Evolutionary conservation across 2,888 invertebrate species (phyloP).

Genomic region (Anarsia innoxiella): DNA sequence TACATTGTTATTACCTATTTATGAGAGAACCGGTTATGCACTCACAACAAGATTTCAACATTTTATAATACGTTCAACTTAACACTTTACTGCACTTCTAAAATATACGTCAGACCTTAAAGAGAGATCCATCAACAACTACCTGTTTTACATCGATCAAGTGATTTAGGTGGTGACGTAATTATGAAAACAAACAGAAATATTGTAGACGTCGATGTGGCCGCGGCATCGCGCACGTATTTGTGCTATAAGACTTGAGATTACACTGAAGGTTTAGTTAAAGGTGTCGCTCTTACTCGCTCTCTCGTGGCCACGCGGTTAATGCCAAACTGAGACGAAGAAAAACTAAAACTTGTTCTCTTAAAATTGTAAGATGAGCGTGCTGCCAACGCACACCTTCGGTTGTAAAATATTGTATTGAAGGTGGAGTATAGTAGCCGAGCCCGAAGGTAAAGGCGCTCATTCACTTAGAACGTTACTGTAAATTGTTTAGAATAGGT

Average conservation of each 20-base stretch:
- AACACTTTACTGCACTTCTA: constrained; percentile 26
- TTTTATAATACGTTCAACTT: constrained; percentile 24
- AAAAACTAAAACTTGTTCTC: constrained; percentile 7
- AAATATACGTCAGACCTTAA: constrained; percentile 27
- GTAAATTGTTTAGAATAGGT: no score
- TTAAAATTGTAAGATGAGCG: not conserved
- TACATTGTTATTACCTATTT: constrained; percentile 22
- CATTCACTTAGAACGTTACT: not conserved
- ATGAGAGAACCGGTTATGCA: constrained; percentile 57
- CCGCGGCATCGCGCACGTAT: constrained; percentile 34
- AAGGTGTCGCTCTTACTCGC: constrained; percentile 9
- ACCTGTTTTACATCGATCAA: constrained; percentile 33
- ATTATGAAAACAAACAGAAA: constrained; percentile 57
- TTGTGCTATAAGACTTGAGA: constrained; percentile 35
- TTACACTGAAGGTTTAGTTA: constrained; percentile 23
- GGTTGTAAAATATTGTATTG: not conserved
- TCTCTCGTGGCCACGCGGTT: constrained; percentile 3
- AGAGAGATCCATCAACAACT: constrained; percentile 17
- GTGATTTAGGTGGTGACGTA: constrained; percentile 51
- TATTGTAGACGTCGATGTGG: constrained; percentile 42
- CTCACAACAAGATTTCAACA: constrained; percentile 66
- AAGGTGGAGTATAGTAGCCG: not conserved
- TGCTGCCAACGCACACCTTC: not conserved
- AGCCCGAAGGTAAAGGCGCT: not conserved
- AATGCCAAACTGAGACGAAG: constrained; percentile 3